phyloP scores from a whole-genome alignment of 2,888 invertebrate species.

The Craniophora ligustri region DNA sequence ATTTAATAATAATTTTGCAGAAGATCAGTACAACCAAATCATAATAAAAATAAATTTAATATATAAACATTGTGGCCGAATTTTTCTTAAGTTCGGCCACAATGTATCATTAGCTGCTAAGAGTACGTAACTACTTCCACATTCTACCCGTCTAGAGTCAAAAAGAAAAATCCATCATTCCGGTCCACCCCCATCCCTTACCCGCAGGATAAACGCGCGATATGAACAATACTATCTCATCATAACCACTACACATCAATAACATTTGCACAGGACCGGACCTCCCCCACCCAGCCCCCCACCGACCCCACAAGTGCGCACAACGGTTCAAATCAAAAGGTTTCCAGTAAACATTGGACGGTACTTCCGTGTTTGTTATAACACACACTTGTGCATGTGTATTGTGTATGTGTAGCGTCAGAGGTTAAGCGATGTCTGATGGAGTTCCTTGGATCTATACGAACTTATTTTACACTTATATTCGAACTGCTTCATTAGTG shows the following conservation, averaged over 20 bases:
- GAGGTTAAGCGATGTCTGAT: slow-evolving; percentile 22
- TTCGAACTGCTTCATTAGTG: too few species aligned
- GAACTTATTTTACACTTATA: too few species aligned
- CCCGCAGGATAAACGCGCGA: slow-evolving; percentile 64
- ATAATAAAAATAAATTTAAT: too few species aligned
- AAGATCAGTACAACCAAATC: too few species aligned
- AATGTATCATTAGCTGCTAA: slow-evolving; percentile 1
- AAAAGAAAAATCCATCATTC: slow-evolving; percentile 32
- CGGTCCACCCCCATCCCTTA: slow-evolving; percentile 39
- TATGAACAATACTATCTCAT: slow-evolving; percentile 70
- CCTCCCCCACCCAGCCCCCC: slow-evolving; percentile 39
- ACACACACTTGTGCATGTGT: slow-evolving; percentile 40
- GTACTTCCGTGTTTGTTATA: slow-evolving; percentile 62
- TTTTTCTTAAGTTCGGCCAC: too few species aligned
- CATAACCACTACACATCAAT: slow-evolving; percentile 64
- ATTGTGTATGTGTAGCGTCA: slow-evolving; percentile 14
- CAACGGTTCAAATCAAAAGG: slow-evolving; percentile 73
- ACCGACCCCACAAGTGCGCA: slow-evolving; percentile 63
- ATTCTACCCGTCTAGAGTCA: slow-evolving; percentile 2
- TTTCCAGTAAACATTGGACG: slow-evolving; percentile 66
- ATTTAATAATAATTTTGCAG: too few species aligned
- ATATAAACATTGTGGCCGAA: too few species aligned
- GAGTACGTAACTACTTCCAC: neutral
- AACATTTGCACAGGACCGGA: slow-evolving; percentile 72
- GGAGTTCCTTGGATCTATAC: neutral